These are phyloP conservation scores for Sciurus niger DNA, from an alignment of 2,113 vertebrate genomes.

Conservation along the genomic window DNA sequence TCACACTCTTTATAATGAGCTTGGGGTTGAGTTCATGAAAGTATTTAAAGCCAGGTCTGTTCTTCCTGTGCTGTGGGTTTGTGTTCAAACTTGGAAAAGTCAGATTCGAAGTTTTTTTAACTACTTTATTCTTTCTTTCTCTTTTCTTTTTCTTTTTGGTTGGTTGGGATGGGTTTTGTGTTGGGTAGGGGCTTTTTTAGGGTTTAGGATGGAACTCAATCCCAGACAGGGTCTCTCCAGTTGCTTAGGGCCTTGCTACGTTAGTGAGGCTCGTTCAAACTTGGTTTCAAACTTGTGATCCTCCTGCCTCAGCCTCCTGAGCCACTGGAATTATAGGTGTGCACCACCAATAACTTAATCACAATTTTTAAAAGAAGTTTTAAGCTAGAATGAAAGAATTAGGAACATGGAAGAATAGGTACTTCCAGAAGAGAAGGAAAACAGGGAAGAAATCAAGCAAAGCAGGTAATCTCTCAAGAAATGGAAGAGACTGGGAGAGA, in stretches of 20 bases:
- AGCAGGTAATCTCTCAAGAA: background rate
- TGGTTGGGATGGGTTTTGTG: too few relatives aligned
- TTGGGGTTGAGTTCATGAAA: constrained; percentile 62
- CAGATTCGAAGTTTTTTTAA: constrained; percentile 76
- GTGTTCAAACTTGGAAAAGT: constrained; percentile 65
- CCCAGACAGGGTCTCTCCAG: too few relatives aligned
- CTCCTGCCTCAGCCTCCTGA: too few relatives aligned
- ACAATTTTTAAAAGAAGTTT: constrained; percentile 54
- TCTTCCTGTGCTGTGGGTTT: constrained; percentile 25
- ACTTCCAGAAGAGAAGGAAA: constrained; percentile 11
- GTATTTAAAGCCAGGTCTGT: constrained; percentile 31
- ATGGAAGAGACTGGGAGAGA: background rate
- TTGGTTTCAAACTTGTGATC: too few relatives aligned
- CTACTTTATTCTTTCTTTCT: constrained; percentile 6
- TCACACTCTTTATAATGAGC: constrained; percentile 67
- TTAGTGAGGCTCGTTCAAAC: too few relatives aligned
- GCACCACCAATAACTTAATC: background rate
- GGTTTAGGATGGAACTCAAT: too few relatives aligned
- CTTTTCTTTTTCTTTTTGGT: too few relatives aligned
- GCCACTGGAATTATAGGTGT: too few relatives aligned
- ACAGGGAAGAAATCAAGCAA: constrained; percentile 8
- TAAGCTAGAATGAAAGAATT: constrained; percentile 45
- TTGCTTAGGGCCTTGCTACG: too few relatives aligned
- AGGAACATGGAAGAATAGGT: background rate
- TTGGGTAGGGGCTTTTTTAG: too few relatives aligned